A percentile compares a stretch with the other conserved stretches of the same genome.
Conservation (phyloP, 2,797 vertebrate genomes). For the Diglossa cyanea region DNA sequence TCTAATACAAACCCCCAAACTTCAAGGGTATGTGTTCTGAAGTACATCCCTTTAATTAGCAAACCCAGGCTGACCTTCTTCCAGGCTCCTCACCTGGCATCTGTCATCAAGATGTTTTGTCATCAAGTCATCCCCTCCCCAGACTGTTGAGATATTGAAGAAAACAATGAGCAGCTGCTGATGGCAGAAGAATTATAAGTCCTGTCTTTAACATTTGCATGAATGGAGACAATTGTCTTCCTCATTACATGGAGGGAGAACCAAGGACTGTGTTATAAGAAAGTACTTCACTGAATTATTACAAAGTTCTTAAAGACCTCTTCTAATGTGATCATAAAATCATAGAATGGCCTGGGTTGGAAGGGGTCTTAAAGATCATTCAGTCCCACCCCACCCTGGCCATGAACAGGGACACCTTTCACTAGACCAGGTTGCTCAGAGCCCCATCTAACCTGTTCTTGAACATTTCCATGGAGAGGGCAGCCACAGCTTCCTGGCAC, state of each 20-base stretch:
- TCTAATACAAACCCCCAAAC: not conserved
- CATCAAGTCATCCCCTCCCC: not conserved
- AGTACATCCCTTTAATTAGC: not conserved
- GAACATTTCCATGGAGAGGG: not conserved
- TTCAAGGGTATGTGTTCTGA: not conserved
- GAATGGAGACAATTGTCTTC: not conserved
- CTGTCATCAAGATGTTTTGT: not conserved
- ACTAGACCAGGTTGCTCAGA: not conserved
- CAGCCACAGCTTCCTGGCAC: not conserved
- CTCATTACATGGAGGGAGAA: not conserved
- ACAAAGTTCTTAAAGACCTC: not conserved
- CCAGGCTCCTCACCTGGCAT: not conserved
- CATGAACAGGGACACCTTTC: not conserved
- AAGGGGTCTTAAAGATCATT: not conserved
- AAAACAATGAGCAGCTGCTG: not conserved
- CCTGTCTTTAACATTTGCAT: not conserved
- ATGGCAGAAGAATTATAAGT: not conserved
- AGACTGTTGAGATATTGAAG: not conserved
- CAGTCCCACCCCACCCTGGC: fast-evolving
- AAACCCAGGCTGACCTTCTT: not conserved
- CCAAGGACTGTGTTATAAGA: not conserved
- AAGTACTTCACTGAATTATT: not conserved
- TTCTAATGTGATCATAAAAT: not conserved
- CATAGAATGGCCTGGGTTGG: not conserved
- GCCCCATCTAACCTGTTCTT: not conserved